phyloP scores from a whole-genome alignment of 1,140 invertebrate genomes.

The Helicoverpa armigera region DNA sequence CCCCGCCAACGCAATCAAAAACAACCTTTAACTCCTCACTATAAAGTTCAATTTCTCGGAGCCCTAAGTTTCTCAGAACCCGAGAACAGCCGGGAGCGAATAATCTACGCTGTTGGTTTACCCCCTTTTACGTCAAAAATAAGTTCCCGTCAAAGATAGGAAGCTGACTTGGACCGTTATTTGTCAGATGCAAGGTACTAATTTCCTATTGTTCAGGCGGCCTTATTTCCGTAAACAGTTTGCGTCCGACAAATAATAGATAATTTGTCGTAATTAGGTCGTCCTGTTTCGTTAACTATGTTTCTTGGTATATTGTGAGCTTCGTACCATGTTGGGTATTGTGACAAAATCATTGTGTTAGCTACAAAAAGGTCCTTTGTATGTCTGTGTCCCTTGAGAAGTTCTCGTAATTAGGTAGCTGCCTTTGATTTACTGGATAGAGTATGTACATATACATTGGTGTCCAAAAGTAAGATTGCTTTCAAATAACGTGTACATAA shows the following conservation, averaged over 20 bases:
- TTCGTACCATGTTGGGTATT: not conserved
- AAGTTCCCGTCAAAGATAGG: constrained; percentile 41
- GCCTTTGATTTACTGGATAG: no score
- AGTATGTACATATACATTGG: no score
- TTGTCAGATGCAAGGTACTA: constrained; percentile 40
- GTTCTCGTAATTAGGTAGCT: no score
- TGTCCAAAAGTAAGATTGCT: no score
- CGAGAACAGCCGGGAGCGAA: constrained; percentile 66
- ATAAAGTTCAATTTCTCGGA: constrained; percentile 31
- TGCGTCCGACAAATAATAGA: constrained; percentile 1
- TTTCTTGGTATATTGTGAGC: constrained; percentile 10
- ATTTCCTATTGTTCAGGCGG: constrained; percentile 35
- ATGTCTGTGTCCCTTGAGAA: no score
- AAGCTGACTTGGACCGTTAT: constrained; percentile 24
- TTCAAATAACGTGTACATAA: no score
- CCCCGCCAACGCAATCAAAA: not conserved
- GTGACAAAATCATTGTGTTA: constrained; percentile 8
- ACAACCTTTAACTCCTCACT: not conserved
- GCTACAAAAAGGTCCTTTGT: not conserved
- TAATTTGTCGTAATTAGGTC: constrained; percentile 32
- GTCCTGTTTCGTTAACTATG: constrained; percentile 6
- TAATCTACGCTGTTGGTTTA: constrained; percentile 74
- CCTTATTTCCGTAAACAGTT: constrained; percentile 20
- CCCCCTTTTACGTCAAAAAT: constrained; percentile 66
- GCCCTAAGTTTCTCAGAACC: constrained; percentile 51